Evolutionary conservation across 2,888 invertebrate genomes (phyloP), one percentile per base, ranked within the genome.

Genomic region (Tachina lurida): DNA sequence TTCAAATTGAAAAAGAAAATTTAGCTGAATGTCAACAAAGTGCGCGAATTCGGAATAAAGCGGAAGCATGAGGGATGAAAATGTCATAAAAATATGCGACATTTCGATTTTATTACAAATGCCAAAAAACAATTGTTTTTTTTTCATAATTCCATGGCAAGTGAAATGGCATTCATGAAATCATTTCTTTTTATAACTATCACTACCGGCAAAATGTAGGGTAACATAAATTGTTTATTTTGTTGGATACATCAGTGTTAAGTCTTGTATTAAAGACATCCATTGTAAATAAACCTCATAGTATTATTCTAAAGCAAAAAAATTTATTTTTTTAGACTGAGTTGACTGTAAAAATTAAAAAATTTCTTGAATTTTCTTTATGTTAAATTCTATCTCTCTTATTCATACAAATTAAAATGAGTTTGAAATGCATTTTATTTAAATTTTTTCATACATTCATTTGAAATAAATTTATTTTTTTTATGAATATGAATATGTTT

Each of bases 81-180:
- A 89, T 91, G 93, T 92, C 93, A 92, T 92, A 92, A 93, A 93
- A 93, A 91, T 92, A 92, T 93, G 93, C 92, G 93, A 92, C 93
- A 93, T 92, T 93, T 92, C 91, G 92, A 90, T 92, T 92, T 93
- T 93, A 93, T 93, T 91, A 91, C 91, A 90, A 92, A 74, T 68
- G 52, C 43, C 15, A 71, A 81, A 76, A 71, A 56, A 78, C 43
- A 22, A 15, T 17, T 12, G 5, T 45, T 71, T 78, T 49, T 45
- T 68, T 63, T 45, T 56, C 31, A 7, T 31, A 31, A 70, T 65
- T 52, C 65, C 65, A 54, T 81, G 62, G 78, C 78, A 79, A 70
- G 45, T 70, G 52, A 70, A 79, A 70, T 74, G 56, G 56, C 67
- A 67, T 68, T 73, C 67, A 73, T 78, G 67, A 67, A 83, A 68